Conservation (phyloP, 2,888 invertebrate species). For the Heliconius hortense region DNA sequence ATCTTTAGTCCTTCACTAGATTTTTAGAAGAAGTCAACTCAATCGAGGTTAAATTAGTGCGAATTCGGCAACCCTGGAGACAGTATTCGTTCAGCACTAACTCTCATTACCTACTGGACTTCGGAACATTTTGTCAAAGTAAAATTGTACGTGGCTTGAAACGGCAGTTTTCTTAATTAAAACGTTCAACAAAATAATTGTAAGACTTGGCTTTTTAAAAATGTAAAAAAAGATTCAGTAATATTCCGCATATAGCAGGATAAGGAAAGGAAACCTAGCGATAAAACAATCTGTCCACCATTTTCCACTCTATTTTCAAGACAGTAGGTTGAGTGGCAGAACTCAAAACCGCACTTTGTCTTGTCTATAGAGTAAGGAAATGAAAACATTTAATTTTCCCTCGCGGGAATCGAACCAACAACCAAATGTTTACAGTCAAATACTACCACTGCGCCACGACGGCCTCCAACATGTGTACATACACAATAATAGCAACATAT, state of each 20-base stretch:
- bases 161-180: constrained; percentile 12
- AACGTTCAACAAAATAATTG: constrained; percentile 4
- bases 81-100: constrained; percentile 3
- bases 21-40: background rate
- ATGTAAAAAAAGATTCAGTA: background rate
- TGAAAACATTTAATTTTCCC: background rate
- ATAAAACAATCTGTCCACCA: background rate
- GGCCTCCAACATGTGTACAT: no score
- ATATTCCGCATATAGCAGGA: background rate
- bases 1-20: background rate
- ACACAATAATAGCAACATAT: background rate
- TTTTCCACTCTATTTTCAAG: background rate
- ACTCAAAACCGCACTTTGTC: background rate
- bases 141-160: constrained; percentile 14
- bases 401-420: background rate
- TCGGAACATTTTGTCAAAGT: constrained; percentile 1
- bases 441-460: no score
- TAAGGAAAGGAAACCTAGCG: background rate
- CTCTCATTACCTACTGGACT: constrained; percentile 5
- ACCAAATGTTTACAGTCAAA: no score
- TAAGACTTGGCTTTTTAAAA: background rate
- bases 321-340: background rate
- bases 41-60: constrained; percentile 1
- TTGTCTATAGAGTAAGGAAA: background rate
- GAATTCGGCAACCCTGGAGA: constrained; percentile 2